These are phyloP conservation scores for Stegostoma tigrinum DNA, from an alignment of 2,113 vertebrate genomes.

Conservation along the genomic window DNA sequence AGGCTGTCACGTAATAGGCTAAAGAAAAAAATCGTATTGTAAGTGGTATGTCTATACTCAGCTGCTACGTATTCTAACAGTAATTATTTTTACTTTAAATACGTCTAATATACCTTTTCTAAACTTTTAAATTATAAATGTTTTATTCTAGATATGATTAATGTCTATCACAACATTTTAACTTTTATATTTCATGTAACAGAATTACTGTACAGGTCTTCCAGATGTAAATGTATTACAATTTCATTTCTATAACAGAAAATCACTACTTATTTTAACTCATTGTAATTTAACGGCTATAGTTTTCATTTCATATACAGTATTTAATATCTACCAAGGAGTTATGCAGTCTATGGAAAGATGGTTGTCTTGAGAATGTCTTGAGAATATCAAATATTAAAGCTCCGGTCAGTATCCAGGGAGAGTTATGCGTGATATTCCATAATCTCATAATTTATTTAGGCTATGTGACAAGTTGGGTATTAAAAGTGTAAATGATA, in stretches of 20 bases:
- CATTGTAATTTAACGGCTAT: neutral
- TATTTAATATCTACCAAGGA: neutral
- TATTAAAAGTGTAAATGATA: neutral
- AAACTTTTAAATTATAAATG: neutral
- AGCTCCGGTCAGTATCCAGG: neutral
- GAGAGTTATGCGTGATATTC: neutral
- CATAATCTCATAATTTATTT: neutral
- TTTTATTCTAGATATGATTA: neutral
- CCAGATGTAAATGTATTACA: neutral
- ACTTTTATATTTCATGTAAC: neutral
- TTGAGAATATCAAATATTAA: neutral
- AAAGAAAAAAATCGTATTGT: neutral
- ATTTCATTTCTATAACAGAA: neutral
- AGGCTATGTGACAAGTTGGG: neutral
- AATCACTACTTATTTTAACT: neutral
- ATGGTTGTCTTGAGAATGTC: neutral
- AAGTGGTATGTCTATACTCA: neutral
- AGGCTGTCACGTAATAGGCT: conserved; percentile 7
- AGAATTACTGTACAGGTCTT: neutral
- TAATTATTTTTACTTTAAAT: neutral
- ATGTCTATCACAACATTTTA: neutral
- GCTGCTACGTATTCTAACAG: neutral
- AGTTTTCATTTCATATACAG: neutral
- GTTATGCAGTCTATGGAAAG: neutral
- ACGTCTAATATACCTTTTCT: neutral